phyloP scores from a whole-genome alignment of 2,113 vertebrate genomes.

The Gnathonemus echidnorhynchus region DNA sequence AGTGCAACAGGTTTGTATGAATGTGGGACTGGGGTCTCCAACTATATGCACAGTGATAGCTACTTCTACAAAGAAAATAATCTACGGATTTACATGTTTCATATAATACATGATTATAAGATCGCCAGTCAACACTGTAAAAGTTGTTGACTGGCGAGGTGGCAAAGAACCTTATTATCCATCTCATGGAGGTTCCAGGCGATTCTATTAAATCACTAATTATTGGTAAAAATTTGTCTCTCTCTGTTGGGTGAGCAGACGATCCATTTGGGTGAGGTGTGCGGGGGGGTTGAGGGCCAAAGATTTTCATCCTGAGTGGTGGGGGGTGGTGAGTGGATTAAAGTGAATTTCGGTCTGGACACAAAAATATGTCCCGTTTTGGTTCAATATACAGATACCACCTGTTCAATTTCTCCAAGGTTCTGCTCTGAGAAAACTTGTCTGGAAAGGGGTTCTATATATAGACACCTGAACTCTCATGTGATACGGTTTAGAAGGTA shows the following conservation, averaged over 20 bases:
- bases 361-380: not conserved
- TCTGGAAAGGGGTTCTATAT: not conserved
- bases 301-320: not conserved
- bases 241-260: not conserved
- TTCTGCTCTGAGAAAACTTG: not conserved
- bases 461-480: not conserved
- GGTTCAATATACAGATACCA: not conserved
- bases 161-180: not conserved
- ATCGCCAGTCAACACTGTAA: not conserved
- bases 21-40: not conserved
- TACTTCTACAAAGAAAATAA: not conserved
- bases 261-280: not conserved
- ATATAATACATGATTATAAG: not conserved
- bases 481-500: not conserved
- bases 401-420: not conserved
- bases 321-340: not conserved
- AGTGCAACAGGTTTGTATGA: not conserved
- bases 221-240: not conserved
- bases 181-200: not conserved
- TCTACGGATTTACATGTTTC: not conserved
- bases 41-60: not conserved
- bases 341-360: not conserved
- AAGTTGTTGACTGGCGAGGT: not conserved
- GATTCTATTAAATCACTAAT: not conserved
- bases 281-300: not conserved